phyloP scores from a whole-genome alignment of 2,113 vertebrate species.

The Corvus cornix region DNA sequence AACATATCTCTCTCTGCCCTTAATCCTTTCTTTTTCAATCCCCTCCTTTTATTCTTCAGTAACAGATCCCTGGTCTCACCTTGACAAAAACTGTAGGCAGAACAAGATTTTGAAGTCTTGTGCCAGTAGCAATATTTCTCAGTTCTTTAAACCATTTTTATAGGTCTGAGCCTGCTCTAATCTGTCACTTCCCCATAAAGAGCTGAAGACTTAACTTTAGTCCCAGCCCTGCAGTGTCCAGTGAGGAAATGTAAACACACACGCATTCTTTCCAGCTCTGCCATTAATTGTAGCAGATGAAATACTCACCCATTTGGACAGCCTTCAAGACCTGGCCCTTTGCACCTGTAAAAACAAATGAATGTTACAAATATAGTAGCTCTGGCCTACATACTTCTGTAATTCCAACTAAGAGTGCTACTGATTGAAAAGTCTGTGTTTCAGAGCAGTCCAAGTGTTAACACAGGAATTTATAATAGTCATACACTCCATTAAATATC shows the following conservation, averaged over 20 bases:
- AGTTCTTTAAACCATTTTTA: neutral
- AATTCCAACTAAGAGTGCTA: neutral
- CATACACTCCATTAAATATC: neutral
- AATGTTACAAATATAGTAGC: neutral
- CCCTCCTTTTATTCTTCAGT: neutral
- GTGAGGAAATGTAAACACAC: neutral
- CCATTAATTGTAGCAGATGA: neutral
- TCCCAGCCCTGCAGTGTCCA: neutral
- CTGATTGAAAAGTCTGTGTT: neutral
- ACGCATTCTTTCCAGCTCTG: neutral
- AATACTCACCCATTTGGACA: conserved; percentile 69
- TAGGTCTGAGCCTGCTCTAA: neutral
- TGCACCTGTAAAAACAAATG: conserved; percentile 68
- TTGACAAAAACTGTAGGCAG: neutral
- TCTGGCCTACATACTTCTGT: neutral
- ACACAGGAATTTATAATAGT: neutral
- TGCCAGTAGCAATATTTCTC: neutral
- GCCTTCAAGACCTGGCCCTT: conserved; percentile 74
- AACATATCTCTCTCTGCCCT: neutral
- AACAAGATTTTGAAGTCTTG: neutral
- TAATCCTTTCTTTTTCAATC: neutral
- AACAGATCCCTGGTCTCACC: neutral
- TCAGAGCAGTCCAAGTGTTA: neutral
- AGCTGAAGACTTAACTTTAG: neutral
- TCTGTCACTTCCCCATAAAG: neutral